phyloP scores from a whole-genome alignment of 1,140 invertebrate species.

The Patella vulgata region DNA sequence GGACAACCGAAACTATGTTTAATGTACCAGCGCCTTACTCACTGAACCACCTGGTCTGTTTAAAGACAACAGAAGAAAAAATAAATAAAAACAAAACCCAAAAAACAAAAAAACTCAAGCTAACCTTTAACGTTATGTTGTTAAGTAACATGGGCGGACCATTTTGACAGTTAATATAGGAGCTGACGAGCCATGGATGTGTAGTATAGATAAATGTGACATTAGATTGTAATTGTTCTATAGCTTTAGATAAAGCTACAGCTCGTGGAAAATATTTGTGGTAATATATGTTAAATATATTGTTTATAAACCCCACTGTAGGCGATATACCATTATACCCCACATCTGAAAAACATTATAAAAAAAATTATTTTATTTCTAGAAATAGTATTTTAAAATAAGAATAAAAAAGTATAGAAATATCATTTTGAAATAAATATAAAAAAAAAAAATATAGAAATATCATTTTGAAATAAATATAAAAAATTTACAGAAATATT shows the following conservation, averaged over 20 bases:
- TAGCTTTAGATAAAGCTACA: constrained; percentile 34
- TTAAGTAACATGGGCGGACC: constrained; percentile 40
- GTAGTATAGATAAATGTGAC: constrained; percentile 61
- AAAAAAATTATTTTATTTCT: too few species aligned
- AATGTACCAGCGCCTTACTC: too few species aligned
- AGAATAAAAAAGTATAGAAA: not conserved
- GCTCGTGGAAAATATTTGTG: constrained; percentile 54
- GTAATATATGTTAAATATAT: constrained; percentile 57
- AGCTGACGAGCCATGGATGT: constrained; percentile 58
- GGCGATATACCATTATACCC: constrained; percentile 49
- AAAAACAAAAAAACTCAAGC: constrained; percentile 1
- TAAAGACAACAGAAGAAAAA: too few species aligned
- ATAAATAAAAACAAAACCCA: too few species aligned
- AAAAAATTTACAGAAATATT: too few species aligned
- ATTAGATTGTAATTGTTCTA: constrained; percentile 36
- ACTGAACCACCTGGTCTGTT: too few species aligned
- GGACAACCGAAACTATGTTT: too few species aligned
- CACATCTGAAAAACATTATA: constrained; percentile 51
- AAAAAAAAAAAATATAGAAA: too few species aligned
- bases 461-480: too few species aligned
- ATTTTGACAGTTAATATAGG: constrained; percentile 49
- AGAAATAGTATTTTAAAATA: not conserved
- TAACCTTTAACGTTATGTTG: constrained; percentile 46
- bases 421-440: not conserved
- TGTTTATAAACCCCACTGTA: constrained; percentile 47